Percentiles rank a stretch among this genome's conserved stretches.
phyloP scores from a whole-genome alignment of 2,888 invertebrate species.

The Mesorhabditis belari region DNA sequence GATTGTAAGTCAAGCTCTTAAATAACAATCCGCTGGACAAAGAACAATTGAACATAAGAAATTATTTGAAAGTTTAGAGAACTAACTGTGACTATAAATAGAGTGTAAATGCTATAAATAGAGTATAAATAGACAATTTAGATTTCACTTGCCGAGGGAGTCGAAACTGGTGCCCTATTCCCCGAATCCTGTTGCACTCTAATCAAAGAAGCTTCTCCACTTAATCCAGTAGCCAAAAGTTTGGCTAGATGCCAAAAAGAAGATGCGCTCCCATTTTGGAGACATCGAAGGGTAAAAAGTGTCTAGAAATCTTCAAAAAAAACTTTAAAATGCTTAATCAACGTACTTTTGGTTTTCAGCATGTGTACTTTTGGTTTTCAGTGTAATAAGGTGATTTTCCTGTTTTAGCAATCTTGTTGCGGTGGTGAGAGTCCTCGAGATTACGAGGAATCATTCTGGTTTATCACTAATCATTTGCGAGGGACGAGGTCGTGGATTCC shows the following conservation, averaged over 20 bases:
- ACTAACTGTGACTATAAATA: no score
- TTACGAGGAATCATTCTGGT: constrained; percentile 50
- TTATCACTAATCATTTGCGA: constrained; percentile 41
- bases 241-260: constrained; percentile 37
- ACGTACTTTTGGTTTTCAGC: neutral
- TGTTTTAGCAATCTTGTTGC: constrained; percentile 48
- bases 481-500: constrained; percentile 49
- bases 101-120: no score
- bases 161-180: constrained; percentile 17
- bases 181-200: constrained; percentile 40
- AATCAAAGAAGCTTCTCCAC: constrained; percentile 31
- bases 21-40: no score
- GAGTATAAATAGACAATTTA: no score
- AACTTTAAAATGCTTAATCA: neutral
- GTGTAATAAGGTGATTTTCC: neutral
- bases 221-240: constrained; percentile 34
- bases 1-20: no score
- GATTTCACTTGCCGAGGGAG: constrained; percentile 1
- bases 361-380: neutral
- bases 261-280: constrained; percentile 31
- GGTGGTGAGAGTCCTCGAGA: constrained; percentile 39
- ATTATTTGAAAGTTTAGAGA: no score
- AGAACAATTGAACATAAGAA: no score
- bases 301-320: neutral
- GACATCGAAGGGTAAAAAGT: constrained; percentile 24